Evolutionary conservation across 37 sponge, comb jelly and placozoan genomes (phyloP).

Genomic region (Tethya wilhelma): DNA sequence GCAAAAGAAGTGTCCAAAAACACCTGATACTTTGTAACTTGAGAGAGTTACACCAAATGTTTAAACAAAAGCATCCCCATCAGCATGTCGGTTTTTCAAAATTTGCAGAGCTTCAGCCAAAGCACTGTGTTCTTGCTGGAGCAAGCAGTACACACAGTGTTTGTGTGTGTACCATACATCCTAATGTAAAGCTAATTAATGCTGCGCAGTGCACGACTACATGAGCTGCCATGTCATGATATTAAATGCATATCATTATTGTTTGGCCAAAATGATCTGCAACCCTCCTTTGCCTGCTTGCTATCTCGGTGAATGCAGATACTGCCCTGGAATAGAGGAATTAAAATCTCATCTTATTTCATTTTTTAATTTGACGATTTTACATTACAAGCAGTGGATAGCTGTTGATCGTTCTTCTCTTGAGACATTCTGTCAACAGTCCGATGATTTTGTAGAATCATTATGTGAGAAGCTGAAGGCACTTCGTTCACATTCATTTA

Average conservation of each 20-base stretch:
- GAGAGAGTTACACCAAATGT: slow-evolving; percentile 8
- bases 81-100: slow-evolving; percentile 15
- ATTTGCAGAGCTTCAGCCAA: slow-evolving; percentile 25
- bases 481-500: slow-evolving; percentile 14
- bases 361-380: not conserved
- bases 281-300: slow-evolving; percentile 33
- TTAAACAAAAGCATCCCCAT: slow-evolving; percentile 6
- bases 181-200: slow-evolving; percentile 32
- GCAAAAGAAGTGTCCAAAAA: slow-evolving; percentile 22
- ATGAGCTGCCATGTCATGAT: not conserved
- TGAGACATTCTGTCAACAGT: slow-evolving; percentile 9
- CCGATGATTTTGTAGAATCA: slow-evolving; percentile 3
- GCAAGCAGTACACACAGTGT: slow-evolving; percentile 22
- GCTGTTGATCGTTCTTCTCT: slow-evolving; percentile 2
- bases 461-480: slow-evolving; percentile 34
- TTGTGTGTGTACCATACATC: slow-evolving; percentile 24
- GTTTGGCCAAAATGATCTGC: slow-evolving; percentile 30
- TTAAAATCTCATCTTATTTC: not conserved
- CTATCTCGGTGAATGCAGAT: slow-evolving; percentile 7
- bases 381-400: slow-evolving; percentile 35
- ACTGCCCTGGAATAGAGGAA: not conserved
- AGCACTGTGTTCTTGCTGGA: slow-evolving; percentile 23
- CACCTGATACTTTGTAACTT: slow-evolving; percentile 19
- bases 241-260: not conserved
- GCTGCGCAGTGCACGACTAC: slow-evolving; percentile 1